Evolutionary conservation across 1,140 invertebrate genomes (phyloP).

Genomic region (Orchestia grillus): DNA sequence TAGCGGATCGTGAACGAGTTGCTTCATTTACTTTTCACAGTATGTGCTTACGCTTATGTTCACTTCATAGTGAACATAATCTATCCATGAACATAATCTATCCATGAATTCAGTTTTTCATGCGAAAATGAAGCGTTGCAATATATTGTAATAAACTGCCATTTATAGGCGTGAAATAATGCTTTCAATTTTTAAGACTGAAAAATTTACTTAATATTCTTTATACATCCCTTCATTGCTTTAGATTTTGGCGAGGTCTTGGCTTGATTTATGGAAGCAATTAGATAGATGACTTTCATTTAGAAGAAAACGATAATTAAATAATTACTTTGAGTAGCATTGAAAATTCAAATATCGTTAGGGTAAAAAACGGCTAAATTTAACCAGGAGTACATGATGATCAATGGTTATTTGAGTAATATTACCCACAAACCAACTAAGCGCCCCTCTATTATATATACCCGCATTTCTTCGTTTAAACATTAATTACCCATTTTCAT

Average conservation of each 20-base stretch:
- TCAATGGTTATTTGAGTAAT: not conserved
- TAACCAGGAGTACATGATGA: not conserved
- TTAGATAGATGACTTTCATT: too few species aligned
- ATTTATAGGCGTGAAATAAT: too few species aligned
- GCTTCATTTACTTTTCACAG: not conserved
- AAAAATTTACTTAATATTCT: too few species aligned
- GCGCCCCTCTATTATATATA: not conserved
- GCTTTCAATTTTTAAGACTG: too few species aligned
- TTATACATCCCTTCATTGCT: too few species aligned
- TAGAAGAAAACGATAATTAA: too few species aligned
- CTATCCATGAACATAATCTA: not conserved
- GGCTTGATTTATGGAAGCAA: too few species aligned
- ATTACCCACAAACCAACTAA: not conserved
- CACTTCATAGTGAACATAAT: not conserved
- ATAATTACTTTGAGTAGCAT: not conserved
- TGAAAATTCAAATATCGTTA: not conserved
- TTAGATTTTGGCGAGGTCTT: too few species aligned
- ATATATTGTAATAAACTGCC: too few species aligned
- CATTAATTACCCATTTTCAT: not conserved
- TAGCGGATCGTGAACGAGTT: not conserved
- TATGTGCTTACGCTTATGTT: not conserved
- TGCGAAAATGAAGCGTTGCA: too few species aligned
- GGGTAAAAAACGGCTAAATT: not conserved
- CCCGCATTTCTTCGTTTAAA: not conserved
- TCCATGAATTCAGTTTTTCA: not conserved